Evolutionary conservation across 1,140 invertebrate species (phyloP), one percentile per base, ranked within the genome.

Genomic region (Arion vulgaris): DNA sequence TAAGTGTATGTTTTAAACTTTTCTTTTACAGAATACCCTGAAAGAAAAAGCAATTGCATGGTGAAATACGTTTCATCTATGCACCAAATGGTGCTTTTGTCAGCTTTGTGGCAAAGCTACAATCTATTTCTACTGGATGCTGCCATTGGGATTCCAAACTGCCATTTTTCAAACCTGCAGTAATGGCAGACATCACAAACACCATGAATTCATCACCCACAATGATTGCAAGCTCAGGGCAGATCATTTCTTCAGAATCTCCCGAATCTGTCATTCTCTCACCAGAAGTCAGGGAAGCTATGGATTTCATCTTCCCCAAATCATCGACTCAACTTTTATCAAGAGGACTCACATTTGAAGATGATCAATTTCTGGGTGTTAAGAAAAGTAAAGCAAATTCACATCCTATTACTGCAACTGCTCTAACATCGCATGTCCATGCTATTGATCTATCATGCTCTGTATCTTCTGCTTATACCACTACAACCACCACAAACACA

Each of bases 221-320:
- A 66, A 28, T 7, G 19, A 66, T 0, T 0, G 28, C 62, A 66
- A 26, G 28, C 39, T n/a, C 45, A 34, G 45, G 73, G 15, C 19
- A 75, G 19, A 34, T 75, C 23, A 9, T 32, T 51, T 1, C 28
- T 1, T 19, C 78, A 34, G 78, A 71, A 32, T 39, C 41, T 69
- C 39, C 66, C 1, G 78, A 80, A 26, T 19, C 41, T 28, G 39
- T 38, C 32, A n/a, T n/a, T n/a, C 34, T 80, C 23, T 80, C 78
- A 7, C 78, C 78, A 5, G 45, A n/a, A 0, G 41, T 80, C 15
- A 80, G 62, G 41, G 68, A 80, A 71, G 78, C 62, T 36, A 80
- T 80, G 78, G 78, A 80, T 23, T 9, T 19, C 45, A 69, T 71
- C 34, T 45, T 71, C 26, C 78, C 78, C 26, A 49, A 53, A 26